Evolutionary conservation across 2,888 invertebrate genomes (phyloP), one percentile per base, ranked within the genome.

Genomic region (Camptogramma bilineatum): DNA sequence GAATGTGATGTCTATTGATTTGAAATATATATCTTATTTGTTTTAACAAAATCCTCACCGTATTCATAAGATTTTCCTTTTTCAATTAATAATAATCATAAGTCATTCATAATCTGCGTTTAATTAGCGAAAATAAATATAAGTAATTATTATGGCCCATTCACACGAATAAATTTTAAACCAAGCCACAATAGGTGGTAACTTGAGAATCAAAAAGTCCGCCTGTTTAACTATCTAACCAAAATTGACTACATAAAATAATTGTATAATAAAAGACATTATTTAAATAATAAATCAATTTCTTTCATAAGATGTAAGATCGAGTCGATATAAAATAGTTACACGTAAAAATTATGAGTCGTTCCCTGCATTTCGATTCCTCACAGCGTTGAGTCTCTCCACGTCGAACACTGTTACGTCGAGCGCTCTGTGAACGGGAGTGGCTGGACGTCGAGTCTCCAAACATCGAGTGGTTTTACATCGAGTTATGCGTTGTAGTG

Each of bases 1-100:
- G 91, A 91, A 91, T 91, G 91, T 91, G 90, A 88, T 87, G 85
- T 83, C 76, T 72, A 78, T 80, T 77, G 65, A 80, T 81, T 84
- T 82, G 68, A 77, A 76, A 75, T 73, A 72, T 64, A 72, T 66
- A 65, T 56, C 16, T 47, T 57, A 39, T 13, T 56, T 59, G 16
- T 17, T 62, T 62, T 61, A 65, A 66, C 47, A 61, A 65, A 63
- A 57, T 77, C 78, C 78, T 86, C 87, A 90, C 83, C 84, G 75
- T 84, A 82, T 85, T 85, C 81, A 83, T 83, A 83, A 83, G 82
- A 81, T 72, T 74, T 72, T 50, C 58, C 46, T 51, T 56, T 69
- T 56, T 53, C 57, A 50, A 52, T 44, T 47, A 62, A 62, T 42
- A 64, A 57, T 53, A 57, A 60, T 66, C 59, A 56, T 63, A 57